phyloP scores from a whole-genome alignment of 2,113 vertebrate species.

The Ranitomeya variabilis region DNA sequence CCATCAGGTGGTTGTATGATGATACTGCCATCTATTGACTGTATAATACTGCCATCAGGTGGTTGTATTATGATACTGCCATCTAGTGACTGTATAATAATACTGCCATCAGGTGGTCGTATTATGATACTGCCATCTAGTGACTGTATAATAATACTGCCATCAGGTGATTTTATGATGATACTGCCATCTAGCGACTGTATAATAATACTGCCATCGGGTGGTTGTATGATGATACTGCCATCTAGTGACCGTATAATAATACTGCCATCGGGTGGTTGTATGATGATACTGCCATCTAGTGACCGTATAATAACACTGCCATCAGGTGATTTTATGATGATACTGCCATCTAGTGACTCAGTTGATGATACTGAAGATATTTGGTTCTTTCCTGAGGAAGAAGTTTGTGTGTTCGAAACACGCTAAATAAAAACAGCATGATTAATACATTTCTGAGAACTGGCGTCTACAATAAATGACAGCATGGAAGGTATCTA shows the following conservation, averaged over 20 bases:
- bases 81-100: neutral
- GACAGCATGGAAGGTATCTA: too few relatives aligned
- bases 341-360: neutral
- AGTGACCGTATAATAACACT: neutral
- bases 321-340: too few relatives aligned
- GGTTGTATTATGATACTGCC: neutral
- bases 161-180: neutral
- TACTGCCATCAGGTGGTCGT: neutral
- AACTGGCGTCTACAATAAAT: too few relatives aligned
- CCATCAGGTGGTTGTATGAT: too few relatives aligned
- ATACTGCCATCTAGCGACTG: neutral
- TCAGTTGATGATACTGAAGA: neutral
- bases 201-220: neutral
- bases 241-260: neutral
- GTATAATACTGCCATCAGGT: neutral
- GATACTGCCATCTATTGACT: neutral
- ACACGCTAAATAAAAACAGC: too few relatives aligned
- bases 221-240: neutral
- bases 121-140: neutral
- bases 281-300: neutral
- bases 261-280: neutral
- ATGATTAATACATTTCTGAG: too few relatives aligned
- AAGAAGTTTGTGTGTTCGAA: too few relatives aligned
- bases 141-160: neutral
- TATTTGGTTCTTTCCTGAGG: too few relatives aligned